These are phyloP conservation scores for Augiades crinisus DNA, from an alignment of 2,888 invertebrate genomes.

Conservation along the genomic window DNA sequence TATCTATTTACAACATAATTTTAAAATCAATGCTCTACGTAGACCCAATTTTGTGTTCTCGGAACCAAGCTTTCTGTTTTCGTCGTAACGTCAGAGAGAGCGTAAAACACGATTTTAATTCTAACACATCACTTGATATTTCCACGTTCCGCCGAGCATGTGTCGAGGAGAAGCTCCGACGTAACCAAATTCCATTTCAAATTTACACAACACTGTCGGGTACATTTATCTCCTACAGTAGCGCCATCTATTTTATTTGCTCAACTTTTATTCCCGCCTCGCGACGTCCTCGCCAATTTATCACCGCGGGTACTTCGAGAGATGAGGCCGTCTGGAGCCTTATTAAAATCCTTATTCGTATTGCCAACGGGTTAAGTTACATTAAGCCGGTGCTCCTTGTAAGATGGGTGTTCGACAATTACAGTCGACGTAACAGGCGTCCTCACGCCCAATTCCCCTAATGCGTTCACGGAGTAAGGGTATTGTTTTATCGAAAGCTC, in stretches of 20 bases:
- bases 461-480: neutral
- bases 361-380: neutral
- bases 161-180: no score
- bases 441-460: slow-evolving; percentile 8
- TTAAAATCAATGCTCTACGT: no score
- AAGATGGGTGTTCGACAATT: slow-evolving; percentile 2
- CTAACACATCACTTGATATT: no score
- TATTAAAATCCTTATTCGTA: neutral
- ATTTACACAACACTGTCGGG: neutral
- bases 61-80: no score
- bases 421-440: neutral
- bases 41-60: no score
- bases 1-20: no score
- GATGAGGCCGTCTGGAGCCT: neutral
- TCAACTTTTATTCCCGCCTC: neutral
- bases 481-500: neutral
- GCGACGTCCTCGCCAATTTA: neutral
- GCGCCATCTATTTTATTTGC: neutral
- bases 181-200: neutral
- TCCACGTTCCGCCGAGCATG: no score
- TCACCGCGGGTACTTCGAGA: neutral
- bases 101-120: no score
- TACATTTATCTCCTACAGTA: neutral
- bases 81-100: no score
- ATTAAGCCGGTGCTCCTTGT: neutral